Evolutionary conservation across 2,797 vertebrate genomes (phyloP).

Genomic region (Tiaroga cobitis): DNA sequence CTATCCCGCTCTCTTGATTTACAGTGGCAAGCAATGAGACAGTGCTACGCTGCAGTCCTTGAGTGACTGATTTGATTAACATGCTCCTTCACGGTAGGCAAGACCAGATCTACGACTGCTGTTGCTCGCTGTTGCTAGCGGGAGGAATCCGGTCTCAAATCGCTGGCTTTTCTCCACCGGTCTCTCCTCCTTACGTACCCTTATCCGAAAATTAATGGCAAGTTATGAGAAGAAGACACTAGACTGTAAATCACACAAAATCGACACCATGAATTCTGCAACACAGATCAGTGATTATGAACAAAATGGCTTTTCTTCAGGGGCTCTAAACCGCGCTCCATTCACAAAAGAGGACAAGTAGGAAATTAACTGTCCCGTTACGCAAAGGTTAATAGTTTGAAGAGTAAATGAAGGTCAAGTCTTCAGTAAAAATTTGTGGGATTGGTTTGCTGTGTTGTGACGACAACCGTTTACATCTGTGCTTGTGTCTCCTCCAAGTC

Average conservation of each 20-base stretch:
- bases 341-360: conserved; percentile 1
- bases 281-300: conserved; percentile 51
- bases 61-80: conserved; percentile 62
- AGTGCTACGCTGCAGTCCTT: conserved; percentile 40
- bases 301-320: conserved; percentile 42
- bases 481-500: neutral
- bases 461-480: neutral
- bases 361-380: neutral
- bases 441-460: neutral
- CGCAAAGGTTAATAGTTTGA: neutral
- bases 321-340: neutral
- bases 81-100: conserved; percentile 50
- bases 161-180: conserved; percentile 19
- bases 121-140: conserved; percentile 49
- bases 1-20: conserved; percentile 36
- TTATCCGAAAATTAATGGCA: conserved; percentile 51
- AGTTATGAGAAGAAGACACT: conserved; percentile 54
- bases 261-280: conserved; percentile 37
- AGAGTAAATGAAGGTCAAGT: neutral
- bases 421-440: neutral
- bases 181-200: conserved; percentile 13
- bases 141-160: conserved; percentile 29
- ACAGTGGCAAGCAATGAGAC: conserved; percentile 38
- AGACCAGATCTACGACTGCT: conserved; percentile 40
- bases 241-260: conserved; percentile 59